phyloP scores from a whole-genome alignment of 2,888 invertebrate genomes.

The Lycia hirtaria region DNA sequence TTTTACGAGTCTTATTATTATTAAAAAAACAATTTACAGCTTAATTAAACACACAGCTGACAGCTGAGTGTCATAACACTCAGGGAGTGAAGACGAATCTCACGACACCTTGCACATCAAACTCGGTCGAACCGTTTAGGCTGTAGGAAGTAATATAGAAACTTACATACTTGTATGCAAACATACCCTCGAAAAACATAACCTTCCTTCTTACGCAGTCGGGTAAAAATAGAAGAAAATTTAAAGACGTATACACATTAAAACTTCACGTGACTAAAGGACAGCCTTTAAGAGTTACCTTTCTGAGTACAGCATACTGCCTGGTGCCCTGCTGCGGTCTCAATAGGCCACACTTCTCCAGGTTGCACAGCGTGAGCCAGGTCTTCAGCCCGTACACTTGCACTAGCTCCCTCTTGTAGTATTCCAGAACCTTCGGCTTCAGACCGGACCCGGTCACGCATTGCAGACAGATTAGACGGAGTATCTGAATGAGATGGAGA shows the following conservation, averaged over 20 bases:
- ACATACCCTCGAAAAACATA: too few species aligned
- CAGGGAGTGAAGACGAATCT: too few species aligned
- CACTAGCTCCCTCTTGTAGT: conserved; percentile 86
- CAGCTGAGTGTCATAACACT: too few species aligned
- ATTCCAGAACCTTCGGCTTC: conserved; percentile 93
- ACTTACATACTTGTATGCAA: too few species aligned
- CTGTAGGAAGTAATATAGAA: too few species aligned
- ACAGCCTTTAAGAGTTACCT: conserved; percentile 75
- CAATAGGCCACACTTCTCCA: conserved; percentile 94
- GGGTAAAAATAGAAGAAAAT: too few species aligned
- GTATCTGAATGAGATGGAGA: conserved; percentile 77
- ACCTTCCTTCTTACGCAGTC: too few species aligned
- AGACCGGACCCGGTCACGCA: conserved; percentile 96
- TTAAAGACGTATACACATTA: too few species aligned
- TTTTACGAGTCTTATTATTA: not conserved
- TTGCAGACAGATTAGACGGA: conserved; percentile 96
- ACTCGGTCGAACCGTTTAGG: too few species aligned
- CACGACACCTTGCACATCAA: too few species aligned
- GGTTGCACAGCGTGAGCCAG: conserved; percentile 91
- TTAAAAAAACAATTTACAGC: not conserved
- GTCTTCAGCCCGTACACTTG: conserved; percentile 95
- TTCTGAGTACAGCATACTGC: conserved; percentile 91
- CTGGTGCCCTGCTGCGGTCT: conserved; percentile 89
- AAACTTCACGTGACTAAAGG: too few species aligned
- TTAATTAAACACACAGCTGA: too few species aligned